Percentiles rank a stretch among this genome's conserved stretches.
These are phyloP conservation scores for Melanostoma mellinum DNA, from an alignment of 2,888 invertebrate genomes.

Conservation along the genomic window DNA sequence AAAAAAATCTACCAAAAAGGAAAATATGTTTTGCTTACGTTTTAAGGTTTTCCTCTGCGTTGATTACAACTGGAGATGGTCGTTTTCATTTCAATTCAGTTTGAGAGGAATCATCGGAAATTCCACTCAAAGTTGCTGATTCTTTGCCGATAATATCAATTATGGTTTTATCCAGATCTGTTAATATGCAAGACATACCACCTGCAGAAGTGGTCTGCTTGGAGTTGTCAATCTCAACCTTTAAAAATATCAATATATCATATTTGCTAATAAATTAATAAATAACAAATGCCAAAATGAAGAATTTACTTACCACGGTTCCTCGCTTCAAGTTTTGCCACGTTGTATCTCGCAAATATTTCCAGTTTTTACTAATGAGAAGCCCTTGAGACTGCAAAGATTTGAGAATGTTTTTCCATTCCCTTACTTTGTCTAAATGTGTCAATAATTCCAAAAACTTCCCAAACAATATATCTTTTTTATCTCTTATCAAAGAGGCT, in stretches of 20 bases:
- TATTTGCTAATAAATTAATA: background rate
- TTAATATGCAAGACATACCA: background rate
- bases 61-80: background rate
- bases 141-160: constrained; percentile 8
- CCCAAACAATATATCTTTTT: constrained; percentile 12
- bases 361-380: background rate
- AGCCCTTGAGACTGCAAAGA: background rate
- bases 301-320: background rate
- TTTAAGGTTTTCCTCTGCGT: too few relatives aligned
- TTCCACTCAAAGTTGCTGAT: background rate
- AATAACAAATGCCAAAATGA: too few relatives aligned
- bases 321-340: constrained; percentile 8
- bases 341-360: constrained; percentile 15
- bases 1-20: background rate
- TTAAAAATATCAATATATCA: background rate
- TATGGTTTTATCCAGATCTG: background rate
- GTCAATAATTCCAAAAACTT: constrained; percentile 7
- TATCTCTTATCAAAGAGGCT: background rate
- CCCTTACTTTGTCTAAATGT: constrained; percentile 2
- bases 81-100: background rate
- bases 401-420: constrained; percentile 16
- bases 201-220: background rate
- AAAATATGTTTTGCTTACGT: background rate
- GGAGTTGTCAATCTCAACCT: background rate
- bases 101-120: background rate